Evolutionary conservation across 2,113 vertebrate species (phyloP).

Genomic region (Oncorhynchus masou): DNA sequence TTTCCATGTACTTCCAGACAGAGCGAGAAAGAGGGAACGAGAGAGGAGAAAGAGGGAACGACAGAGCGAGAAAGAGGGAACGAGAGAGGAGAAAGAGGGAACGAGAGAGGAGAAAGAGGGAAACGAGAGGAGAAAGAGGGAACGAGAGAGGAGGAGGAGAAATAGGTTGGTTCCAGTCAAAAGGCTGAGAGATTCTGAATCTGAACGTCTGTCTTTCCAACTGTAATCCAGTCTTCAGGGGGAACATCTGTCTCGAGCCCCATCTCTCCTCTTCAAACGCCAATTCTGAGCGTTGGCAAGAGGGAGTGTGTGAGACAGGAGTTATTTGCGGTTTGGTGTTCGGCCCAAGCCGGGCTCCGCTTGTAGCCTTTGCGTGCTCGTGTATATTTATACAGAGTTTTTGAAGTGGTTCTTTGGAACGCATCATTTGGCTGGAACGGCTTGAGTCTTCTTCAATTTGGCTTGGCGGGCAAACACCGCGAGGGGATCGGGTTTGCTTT

Average conservation of each 20-base stretch:
- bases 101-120: too few relatives aligned
- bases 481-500: constrained; percentile 49
- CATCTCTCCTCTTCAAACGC: not conserved
- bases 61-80: too few relatives aligned
- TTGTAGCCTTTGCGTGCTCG: constrained; percentile 38
- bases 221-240: not conserved
- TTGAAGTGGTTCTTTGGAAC: constrained; percentile 72
- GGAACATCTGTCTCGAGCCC: constrained; percentile 1
- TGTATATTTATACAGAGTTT: constrained; percentile 63
- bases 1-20: constrained; percentile 28
- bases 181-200: not conserved
- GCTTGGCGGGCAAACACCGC: constrained; percentile 46
- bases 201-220: not conserved
- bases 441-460: constrained; percentile 67
- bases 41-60: not conserved
- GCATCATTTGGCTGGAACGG: constrained; percentile 68
- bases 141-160: too few relatives aligned
- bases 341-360: constrained; percentile 39
- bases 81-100: too few relatives aligned
- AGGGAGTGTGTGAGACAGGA: constrained; percentile 22
- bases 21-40: not conserved
- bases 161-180: constrained; percentile 1
- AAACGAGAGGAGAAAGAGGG: too few relatives aligned
- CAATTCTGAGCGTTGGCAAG: constrained; percentile 2
- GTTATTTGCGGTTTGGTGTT: constrained; percentile 49